A percentile compares a stretch with the other conserved stretches of the same genome.
These are phyloP conservation scores for Amphimallon solstitiale DNA, from an alignment of 2,888 invertebrate genomes.

Conservation along the genomic window DNA sequence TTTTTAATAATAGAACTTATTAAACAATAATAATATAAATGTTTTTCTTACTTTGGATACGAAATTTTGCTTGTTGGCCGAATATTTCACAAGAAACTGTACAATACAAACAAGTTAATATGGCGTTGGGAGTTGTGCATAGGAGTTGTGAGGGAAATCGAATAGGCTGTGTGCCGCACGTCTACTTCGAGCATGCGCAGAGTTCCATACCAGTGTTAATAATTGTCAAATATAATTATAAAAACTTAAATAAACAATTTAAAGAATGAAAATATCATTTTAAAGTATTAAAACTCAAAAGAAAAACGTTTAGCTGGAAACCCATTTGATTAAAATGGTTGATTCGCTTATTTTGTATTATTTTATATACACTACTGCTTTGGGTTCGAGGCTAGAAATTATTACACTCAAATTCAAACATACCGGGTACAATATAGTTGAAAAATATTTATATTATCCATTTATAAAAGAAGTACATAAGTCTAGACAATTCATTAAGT, in stretches of 20 bases:
- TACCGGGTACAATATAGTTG: not conserved
- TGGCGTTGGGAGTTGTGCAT: slow-evolving; percentile 22
- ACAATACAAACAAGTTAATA: slow-evolving; percentile 22
- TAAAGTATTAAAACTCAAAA: not conserved
- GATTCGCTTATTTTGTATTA: not conserved
- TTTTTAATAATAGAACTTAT: too few relatives aligned
- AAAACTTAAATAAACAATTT: not conserved
- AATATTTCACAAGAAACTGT: slow-evolving; percentile 13
- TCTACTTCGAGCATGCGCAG: slow-evolving; percentile 1
- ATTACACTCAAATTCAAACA: slow-evolving; percentile 12
- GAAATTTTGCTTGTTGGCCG: slow-evolving; percentile 16
- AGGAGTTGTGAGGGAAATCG: slow-evolving; percentile 33
- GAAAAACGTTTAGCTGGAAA: not conserved
- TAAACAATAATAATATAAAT: not conserved
- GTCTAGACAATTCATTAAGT: too few relatives aligned
- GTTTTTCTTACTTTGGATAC: not conserved
- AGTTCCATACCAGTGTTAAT: not conserved
- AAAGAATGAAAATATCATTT: not conserved
- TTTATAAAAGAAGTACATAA: too few relatives aligned
- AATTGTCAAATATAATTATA: not conserved
- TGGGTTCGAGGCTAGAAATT: slow-evolving; percentile 32
- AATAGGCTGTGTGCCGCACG: slow-evolving; percentile 23
- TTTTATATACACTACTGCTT: not conserved
- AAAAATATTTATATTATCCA: too few relatives aligned
- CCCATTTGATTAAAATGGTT: not conserved